These are phyloP conservation scores for Lapara coniferarum DNA, from an alignment of 2,888 invertebrate species.

Conservation along the genomic window DNA sequence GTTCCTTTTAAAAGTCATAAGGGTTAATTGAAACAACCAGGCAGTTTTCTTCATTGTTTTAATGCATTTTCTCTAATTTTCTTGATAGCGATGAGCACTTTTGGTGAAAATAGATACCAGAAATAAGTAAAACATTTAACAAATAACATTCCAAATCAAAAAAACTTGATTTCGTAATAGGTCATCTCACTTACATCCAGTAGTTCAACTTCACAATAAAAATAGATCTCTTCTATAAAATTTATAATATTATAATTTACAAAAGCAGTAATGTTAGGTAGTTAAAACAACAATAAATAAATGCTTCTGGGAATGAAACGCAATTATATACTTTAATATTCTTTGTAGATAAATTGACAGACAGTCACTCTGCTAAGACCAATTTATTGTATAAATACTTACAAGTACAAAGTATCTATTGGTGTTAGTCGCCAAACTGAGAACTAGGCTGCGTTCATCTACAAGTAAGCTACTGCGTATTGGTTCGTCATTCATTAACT, in stretches of 20 bases:
- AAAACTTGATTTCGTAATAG: conserved; percentile 69
- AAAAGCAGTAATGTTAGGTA: conserved; percentile 76
- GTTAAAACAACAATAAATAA: conserved; percentile 79
- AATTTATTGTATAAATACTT: conserved; percentile 79
- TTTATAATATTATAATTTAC: conserved; percentile 78
- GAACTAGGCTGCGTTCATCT: conserved; percentile 80
- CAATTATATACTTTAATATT: conserved; percentile 60
- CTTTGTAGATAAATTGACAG: conserved; percentile 81
- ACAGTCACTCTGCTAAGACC: conserved; percentile 79
- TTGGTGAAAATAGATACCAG: conserved; percentile 86
- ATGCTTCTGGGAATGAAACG: conserved; percentile 79
- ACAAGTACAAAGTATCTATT: conserved; percentile 79
- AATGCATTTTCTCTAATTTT: conserved; percentile 84
- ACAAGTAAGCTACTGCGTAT: conserved; percentile 82
- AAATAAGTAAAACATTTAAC: conserved; percentile 77
- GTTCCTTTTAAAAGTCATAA: neutral
- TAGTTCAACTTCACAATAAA: conserved; percentile 81
- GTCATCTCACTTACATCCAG: conserved; percentile 67
- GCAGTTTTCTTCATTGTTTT: conserved; percentile 80
- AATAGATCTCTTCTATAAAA: conserved; percentile 84
- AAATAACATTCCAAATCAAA: conserved; percentile 76
- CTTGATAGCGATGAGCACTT: conserved; percentile 88
- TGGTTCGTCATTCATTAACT: conserved; percentile 82
- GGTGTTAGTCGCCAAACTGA: conserved; percentile 81
- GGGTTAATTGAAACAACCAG: conserved; percentile 52